Evolutionary conservation across 2,888 invertebrate species (phyloP).

Genomic region (Tupiocoris notatus): DNA sequence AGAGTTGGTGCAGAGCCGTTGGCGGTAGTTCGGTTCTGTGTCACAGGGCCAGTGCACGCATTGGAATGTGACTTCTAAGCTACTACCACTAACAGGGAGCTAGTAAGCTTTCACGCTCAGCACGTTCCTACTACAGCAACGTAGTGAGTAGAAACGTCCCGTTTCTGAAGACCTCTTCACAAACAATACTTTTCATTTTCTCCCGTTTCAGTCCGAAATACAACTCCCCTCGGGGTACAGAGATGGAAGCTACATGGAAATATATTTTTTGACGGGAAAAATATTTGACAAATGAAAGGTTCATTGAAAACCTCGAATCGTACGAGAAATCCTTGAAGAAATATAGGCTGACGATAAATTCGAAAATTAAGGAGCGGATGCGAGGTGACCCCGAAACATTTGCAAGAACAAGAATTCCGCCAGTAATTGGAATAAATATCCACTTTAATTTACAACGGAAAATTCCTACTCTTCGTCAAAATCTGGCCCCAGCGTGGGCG

Average conservation of each 20-base stretch:
- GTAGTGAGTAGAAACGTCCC: no score
- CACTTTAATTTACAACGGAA: no score
- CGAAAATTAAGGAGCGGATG: neutral
- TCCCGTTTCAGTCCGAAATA: no score
- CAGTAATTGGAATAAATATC: neutral
- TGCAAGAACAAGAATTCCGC: neutral
- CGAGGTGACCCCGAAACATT: neutral
- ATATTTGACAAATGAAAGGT: conserved; percentile 5
- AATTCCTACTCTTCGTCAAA: no score
- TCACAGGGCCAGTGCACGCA: neutral
- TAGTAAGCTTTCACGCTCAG: neutral
- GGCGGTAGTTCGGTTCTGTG: neutral
- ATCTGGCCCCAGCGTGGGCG: neutral
- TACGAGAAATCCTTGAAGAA: neutral
- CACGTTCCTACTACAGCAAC: neutral
- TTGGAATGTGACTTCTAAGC: neutral
- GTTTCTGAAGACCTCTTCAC: no score
- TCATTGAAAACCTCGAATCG: neutral
- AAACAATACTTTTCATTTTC: no score
- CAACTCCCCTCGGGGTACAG: neutral
- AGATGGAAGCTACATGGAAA: neutral
- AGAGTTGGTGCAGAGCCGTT: no score
- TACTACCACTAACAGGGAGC: neutral
- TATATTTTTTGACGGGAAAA: neutral
- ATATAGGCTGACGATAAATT: no score